Percentiles rank a stretch among this genome's conserved stretches.
phyloP scores from a whole-genome alignment of 2,888 invertebrate genomes.

The Neelides folsomi region DNA sequence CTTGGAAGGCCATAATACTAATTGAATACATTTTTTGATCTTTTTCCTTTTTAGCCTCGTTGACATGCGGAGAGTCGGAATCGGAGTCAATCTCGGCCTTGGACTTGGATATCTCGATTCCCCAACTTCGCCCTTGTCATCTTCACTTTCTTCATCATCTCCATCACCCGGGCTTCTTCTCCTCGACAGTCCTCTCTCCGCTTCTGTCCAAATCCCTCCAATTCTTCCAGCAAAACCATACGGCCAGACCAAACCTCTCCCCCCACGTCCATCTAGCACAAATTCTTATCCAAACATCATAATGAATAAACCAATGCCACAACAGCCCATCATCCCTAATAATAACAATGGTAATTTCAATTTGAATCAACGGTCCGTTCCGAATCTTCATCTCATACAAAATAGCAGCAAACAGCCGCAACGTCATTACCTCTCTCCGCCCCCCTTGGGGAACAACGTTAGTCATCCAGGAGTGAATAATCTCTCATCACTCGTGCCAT shows the following conservation, averaged over 20 bases:
- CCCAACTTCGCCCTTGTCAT: constrained; percentile 1
- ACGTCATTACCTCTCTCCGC: not conserved
- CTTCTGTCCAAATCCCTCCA: constrained; percentile 9
- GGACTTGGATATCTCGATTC: constrained; percentile 6
- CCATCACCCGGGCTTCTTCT: not conserved
- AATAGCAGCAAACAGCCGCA: constrained; percentile 11
- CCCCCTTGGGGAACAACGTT: constrained; percentile 1
- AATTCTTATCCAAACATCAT: constrained; percentile 13
- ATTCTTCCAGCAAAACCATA: constrained; percentile 20
- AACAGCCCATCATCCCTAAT: constrained; percentile 10
- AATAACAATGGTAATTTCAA: constrained; percentile 1
- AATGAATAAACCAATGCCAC: constrained; percentile 9
- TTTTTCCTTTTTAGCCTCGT: constrained; percentile 18
- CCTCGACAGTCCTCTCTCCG: not conserved
- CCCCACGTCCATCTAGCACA: constrained; percentile 28
- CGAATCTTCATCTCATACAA: constrained; percentile 26
- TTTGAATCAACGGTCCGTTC: constrained; percentile 23
- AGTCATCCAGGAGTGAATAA: not conserved
- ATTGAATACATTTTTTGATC: not conserved
- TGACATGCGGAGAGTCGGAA: constrained; percentile 29
- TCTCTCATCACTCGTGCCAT: constrained; percentile 11
- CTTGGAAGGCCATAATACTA: not conserved
- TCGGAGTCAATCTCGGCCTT: constrained; percentile 17
- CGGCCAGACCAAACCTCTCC: constrained; percentile 18
- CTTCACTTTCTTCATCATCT: not conserved